These are phyloP conservation scores for Aegotheles bennettii DNA, from an alignment of 2,113 vertebrate species.

Conservation along the genomic window DNA sequence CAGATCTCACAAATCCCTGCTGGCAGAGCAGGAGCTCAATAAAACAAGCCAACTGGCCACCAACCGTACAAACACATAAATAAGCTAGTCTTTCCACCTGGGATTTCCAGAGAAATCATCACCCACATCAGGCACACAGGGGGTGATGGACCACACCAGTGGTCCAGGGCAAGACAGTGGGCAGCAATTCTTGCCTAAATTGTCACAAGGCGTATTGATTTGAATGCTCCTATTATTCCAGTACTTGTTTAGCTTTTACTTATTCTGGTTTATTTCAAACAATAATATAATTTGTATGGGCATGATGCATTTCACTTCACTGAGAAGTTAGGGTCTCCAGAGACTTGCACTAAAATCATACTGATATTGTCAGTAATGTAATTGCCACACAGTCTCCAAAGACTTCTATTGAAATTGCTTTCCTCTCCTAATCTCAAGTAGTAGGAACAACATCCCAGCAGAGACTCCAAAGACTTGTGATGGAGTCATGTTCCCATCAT, in stretches of 20 bases:
- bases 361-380: slow-evolving; percentile 54
- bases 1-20: not conserved
- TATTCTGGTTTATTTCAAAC: slow-evolving; percentile 26
- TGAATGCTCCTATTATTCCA: not conserved
- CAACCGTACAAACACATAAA: not conserved
- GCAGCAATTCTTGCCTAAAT: not conserved
- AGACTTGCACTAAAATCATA: slow-evolving; percentile 46
- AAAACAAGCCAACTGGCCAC: not conserved
- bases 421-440: slow-evolving; percentile 65
- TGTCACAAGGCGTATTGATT: not conserved
- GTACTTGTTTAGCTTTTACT: not conserved
- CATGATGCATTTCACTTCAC: slow-evolving; percentile 36
- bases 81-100: not conserved
- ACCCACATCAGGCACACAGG: not conserved
- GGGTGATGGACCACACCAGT: not conserved
- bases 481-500: slow-evolving; percentile 58
- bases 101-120: not conserved
- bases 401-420: slow-evolving; percentile 67
- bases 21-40: not conserved
- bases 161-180: not conserved
- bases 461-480: slow-evolving; percentile 61
- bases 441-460: slow-evolving; percentile 57
- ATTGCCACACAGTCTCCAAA: slow-evolving; percentile 60
- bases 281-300: slow-evolving; percentile 53
- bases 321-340: slow-evolving; percentile 38